Base-by-base conservation (phyloP, 1,140 invertebrate genomes). In the Ceratitis capitata region DNA sequence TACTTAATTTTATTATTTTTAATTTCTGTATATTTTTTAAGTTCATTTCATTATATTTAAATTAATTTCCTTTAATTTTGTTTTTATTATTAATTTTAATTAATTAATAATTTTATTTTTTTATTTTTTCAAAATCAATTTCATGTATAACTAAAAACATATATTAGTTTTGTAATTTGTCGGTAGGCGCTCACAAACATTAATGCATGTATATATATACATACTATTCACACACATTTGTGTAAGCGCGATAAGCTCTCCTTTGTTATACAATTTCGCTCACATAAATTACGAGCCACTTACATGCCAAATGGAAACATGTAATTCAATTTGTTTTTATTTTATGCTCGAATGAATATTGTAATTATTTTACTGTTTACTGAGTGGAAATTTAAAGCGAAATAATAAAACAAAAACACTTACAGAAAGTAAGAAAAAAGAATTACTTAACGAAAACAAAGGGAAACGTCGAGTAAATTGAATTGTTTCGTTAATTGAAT, bases 401-500 rank as follows among this genome's bases (percentile, higher is more conserved):
- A 69, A 35, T 23, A 64, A 69, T 16, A 69, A 39, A 69, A 35
- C 29, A 64, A 69, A 35, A 69, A 69, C 32, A 5, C 10, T 1
- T n/a, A 56, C 1, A 69, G 39, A 69, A n/a, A 35, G 14, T 69
- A 39, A 42, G n/a, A 26, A 42, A 69, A 42, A 9, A 56, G n/a
- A n/a, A n/a, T n/a, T 7, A 1, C 51, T n/a, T n/a, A 23, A 23
- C 51, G 39, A 42, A 69, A 69, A 69, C 64, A 69, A 69, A 39
- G 64, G n/a, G 6, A 69, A 69, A 39, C 64, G 35, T 26, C 35
- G 64, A 69, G 64, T n/a, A 69, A 69, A 69, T 69, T 69, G 14
- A 69, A 69, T 69, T 69, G 64, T 69, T 69, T 69, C 64, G 64
- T 69, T 69, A 69, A 69, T 69, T 69, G 64, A 69, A 69, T 69